phyloP scores from a whole-genome alignment of 1,140 invertebrate species.

The Rhagoletis zephyria region DNA sequence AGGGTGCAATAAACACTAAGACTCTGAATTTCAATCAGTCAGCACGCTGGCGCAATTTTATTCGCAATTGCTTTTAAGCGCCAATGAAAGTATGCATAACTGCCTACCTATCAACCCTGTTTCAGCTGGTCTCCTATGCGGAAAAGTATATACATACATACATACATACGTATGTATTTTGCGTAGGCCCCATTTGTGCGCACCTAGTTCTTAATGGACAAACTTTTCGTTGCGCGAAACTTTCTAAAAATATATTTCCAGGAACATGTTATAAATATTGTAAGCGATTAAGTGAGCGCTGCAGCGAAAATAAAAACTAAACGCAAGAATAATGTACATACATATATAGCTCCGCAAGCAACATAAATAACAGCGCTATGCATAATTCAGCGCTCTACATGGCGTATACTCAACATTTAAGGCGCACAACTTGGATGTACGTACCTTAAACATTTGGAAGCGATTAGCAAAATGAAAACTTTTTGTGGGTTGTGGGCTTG shows the following conservation, averaged over 20 bases:
- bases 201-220: neutral
- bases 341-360: neutral
- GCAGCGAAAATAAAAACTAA: neutral
- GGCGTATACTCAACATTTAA: neutral
- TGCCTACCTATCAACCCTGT: neutral
- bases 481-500: neutral
- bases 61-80: no score
- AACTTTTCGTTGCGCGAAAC: neutral
- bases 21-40: no score
- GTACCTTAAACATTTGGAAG: neutral
- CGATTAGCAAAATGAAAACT: neutral
- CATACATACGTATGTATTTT: no score
- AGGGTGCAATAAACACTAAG: no score
- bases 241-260: neutral
- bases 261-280: neutral
- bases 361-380: constrained; percentile 7
- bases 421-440: neutral
- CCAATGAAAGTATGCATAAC: no score
- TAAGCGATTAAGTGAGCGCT: neutral
- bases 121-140: neutral
- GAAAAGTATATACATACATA: neutral
- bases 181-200: neutral
- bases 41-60: no score
- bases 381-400: neutral
- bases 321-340: no score